A percentile compares a stretch with the other conserved stretches of the same genome.
Conservation (phyloP, 2,113 vertebrate species). For the Nyctibius bracteatus region DNA sequence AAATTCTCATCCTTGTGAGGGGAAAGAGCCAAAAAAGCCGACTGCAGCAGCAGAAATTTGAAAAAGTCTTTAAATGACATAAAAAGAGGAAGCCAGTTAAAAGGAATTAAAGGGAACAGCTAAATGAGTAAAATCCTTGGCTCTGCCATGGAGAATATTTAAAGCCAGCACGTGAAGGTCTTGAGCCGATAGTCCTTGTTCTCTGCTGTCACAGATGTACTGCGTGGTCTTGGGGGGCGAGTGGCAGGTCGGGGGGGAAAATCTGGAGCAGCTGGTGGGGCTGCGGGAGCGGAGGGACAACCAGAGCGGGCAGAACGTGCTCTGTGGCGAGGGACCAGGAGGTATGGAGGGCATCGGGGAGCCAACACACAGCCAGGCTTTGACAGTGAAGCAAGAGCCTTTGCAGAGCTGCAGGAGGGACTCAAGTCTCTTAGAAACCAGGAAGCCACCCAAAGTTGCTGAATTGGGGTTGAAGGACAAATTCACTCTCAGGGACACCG, state of each 20-base stretch:
- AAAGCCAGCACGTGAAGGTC: not conserved
- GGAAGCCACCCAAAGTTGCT: not conserved
- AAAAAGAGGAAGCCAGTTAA: not conserved
- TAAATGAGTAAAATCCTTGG: not conserved
- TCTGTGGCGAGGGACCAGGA: not conserved
- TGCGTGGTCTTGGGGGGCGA: accelerated
- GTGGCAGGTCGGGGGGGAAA: accelerated
- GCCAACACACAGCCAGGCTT: accelerated
- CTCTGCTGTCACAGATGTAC: not conserved
- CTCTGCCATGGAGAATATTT: not conserved
- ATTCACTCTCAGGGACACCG: not conserved
- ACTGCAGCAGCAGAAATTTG: not conserved
- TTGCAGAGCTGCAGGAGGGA: not conserved
- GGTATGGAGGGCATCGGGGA: accelerated
- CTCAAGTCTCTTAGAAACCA: not conserved
- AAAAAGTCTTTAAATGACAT: not conserved
- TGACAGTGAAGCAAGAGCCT: not conserved
- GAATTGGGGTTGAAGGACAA: not conserved
- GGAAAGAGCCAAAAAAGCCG: not conserved
- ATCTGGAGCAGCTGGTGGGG: not conserved
- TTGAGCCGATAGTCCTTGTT: not conserved
- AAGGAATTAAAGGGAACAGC: not conserved
- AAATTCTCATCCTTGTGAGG: not conserved
- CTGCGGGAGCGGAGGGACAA: accelerated
- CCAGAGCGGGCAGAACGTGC: not conserved